A percentile compares a stretch with the other conserved stretches of the same genome.
Evolutionary conservation across 1,140 invertebrate genomes (phyloP).

Genomic region (Macrosteles quadrilineatus): DNA sequence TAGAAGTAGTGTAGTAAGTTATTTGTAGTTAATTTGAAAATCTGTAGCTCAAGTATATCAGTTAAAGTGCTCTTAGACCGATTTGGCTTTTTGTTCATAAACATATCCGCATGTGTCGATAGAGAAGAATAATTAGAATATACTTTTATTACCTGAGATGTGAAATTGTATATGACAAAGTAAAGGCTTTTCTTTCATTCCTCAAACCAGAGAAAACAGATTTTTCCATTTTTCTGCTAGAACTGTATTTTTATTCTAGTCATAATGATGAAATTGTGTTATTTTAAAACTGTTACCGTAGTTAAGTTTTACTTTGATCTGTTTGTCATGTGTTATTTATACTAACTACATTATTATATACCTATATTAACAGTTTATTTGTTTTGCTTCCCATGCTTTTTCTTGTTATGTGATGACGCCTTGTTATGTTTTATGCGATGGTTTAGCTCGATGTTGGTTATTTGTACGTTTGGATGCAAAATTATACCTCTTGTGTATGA

Average conservation of each 20-base stretch:
- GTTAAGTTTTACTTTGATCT: neutral
- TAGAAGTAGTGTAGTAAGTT: too few relatives aligned
- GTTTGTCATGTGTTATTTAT: neutral
- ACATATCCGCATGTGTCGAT: constrained; percentile 1
- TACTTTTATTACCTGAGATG: constrained; percentile 17
- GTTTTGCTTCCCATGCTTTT: constrained; percentile 5
- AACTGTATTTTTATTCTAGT: neutral
- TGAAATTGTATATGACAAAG: constrained; percentile 9
- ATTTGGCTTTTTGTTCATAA: constrained; percentile 15
- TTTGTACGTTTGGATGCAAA: constrained; percentile 25
- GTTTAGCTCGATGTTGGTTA: constrained; percentile 24
- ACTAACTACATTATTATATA: neutral
- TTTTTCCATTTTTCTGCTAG: neutral
- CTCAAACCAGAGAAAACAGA: neutral
- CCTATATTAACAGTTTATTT: neutral
- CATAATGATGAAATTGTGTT: neutral
- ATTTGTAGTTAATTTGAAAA: too few relatives aligned
- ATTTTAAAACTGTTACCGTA: neutral
- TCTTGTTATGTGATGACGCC: constrained; percentile 11
- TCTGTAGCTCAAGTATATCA: neutral
- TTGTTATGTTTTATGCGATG: constrained; percentile 18
- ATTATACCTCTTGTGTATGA: constrained; percentile 19
- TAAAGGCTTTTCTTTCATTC: neutral
- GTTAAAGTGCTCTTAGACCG: constrained; percentile 18
- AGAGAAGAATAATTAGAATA: neutral